Conservation (phyloP, 2,888 invertebrate species). For the Litoditis marina region DNA sequence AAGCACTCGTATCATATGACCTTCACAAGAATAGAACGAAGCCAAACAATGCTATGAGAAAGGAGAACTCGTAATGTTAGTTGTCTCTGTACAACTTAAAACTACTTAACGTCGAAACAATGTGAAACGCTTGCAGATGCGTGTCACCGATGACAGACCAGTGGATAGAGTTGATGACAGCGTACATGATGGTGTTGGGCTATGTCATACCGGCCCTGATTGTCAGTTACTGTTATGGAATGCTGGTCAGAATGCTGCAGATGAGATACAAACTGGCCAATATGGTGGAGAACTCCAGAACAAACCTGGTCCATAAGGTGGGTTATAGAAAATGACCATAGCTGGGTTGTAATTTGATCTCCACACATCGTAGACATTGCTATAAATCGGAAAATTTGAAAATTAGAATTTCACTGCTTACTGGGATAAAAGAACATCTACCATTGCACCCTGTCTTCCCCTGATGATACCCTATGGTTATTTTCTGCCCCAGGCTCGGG, state of each 20-base stretch:
- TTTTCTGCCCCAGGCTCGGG: too few relatives aligned
- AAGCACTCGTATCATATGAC: too few relatives aligned
- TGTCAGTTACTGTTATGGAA: conserved; percentile 23
- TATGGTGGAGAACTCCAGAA: conserved; percentile 22
- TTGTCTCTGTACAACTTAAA: neutral
- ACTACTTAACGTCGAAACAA: neutral
- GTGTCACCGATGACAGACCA: conserved; percentile 24
- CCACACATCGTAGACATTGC: too few relatives aligned
- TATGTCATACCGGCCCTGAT: conserved; percentile 22
- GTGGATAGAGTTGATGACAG: conserved; percentile 18
- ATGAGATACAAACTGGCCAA: conserved; percentile 17
- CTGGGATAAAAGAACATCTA: too few relatives aligned
- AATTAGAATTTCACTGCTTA: too few relatives aligned
- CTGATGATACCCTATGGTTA: too few relatives aligned
- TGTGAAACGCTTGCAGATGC: conserved; percentile 15
- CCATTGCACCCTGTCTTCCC: too few relatives aligned
- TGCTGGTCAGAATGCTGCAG: conserved; percentile 22
- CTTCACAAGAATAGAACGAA: too few relatives aligned
- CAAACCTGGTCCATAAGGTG: conserved; percentile 30
- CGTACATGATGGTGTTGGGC: conserved; percentile 21
- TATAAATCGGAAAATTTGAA: too few relatives aligned
- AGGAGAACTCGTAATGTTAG: too few relatives aligned
- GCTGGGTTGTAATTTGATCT: too few relatives aligned
- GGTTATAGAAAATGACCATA: neutral
- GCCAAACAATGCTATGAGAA: too few relatives aligned